These are phyloP conservation scores for Scalopus aquaticus DNA, from an alignment of 2,113 vertebrate species.

Conservation along the genomic window DNA sequence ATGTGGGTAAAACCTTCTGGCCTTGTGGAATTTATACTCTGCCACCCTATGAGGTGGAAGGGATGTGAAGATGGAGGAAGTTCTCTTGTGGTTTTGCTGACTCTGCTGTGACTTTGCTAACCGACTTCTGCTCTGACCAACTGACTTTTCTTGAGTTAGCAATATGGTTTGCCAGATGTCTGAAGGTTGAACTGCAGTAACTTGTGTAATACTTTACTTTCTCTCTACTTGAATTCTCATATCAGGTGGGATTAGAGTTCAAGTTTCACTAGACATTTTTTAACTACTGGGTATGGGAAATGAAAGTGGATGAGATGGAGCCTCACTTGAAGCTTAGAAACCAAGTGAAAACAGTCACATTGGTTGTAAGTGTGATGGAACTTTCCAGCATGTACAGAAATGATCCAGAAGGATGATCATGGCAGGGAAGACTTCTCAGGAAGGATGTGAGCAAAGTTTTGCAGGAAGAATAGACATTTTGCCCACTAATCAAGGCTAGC, in stretches of 20 bases:
- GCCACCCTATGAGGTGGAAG: fast-evolving
- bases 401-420: neutral
- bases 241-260: neutral
- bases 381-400: neutral
- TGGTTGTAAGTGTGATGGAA: neutral
- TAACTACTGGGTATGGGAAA: neutral
- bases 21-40: neutral
- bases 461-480: neutral
- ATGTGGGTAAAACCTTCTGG: neutral
- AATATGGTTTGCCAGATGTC: neutral
- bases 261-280: neutral
- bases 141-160: neutral
- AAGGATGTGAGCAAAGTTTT: neutral
- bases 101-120: neutral
- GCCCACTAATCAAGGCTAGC: neutral
- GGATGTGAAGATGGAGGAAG: neutral
- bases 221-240: neutral
- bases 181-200: neutral
- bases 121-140: neutral
- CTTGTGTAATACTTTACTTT: neutral
- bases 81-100: neutral
- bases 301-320: neutral
- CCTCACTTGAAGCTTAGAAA: neutral
- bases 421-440: neutral
- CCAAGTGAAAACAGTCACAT: neutral